Base-by-base conservation (phyloP, 1,140 invertebrate genomes). In the Melitaea cinxia region DNA sequence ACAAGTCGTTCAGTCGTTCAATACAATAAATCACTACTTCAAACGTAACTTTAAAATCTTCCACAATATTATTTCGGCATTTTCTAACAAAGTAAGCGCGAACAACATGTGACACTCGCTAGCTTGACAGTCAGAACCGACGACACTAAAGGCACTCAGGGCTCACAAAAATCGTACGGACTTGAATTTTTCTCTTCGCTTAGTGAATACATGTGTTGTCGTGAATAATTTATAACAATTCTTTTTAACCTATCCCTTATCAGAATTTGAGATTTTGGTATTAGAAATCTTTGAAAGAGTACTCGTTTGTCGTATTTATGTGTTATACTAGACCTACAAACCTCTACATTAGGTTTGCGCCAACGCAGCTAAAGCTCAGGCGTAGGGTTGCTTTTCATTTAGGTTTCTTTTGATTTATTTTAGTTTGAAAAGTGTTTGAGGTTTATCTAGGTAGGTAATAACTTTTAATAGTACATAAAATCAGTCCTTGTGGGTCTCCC, bases 121-220 rank as follows among this genome's bases (percentile, higher is more conserved):
- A 33, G 33, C 17, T 54, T 12, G 12, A 54, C 15, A 21, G 19
- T 37, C 35, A n/a, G 12, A 12, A 4, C n/a, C n/a, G 35, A 4
- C n/a, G n/a, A 37, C 35, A 37, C 35, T 37, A 35, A 35, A 54
- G 33, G 52, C 26, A 54, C 52, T 54, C 24, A 33, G 7, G 52
- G n/a, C 14, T 37, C 35, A 37, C 35, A 37, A 37, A 37, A 15
- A 37, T 33, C n/a, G 12, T 37, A 37, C 35, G 2, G 35, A 37
- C n/a, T 37, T 37, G 2, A 37, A 3, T n/a, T 33, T 33, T 33
- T 30, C n/a, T 9, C 30, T 33, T 37, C 35, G n/a, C 12, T 12
- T 12, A n/a, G 12, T 33, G 30, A 33, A 33, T 3, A 33, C n/a
- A n/a, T n/a, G n/a, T n/a, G n/a, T 4, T 2, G 10, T 33, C 3